These are phyloP conservation scores for Drosophila putrida DNA, from an alignment of 2,888 invertebrate genomes.

Conservation along the genomic window DNA sequence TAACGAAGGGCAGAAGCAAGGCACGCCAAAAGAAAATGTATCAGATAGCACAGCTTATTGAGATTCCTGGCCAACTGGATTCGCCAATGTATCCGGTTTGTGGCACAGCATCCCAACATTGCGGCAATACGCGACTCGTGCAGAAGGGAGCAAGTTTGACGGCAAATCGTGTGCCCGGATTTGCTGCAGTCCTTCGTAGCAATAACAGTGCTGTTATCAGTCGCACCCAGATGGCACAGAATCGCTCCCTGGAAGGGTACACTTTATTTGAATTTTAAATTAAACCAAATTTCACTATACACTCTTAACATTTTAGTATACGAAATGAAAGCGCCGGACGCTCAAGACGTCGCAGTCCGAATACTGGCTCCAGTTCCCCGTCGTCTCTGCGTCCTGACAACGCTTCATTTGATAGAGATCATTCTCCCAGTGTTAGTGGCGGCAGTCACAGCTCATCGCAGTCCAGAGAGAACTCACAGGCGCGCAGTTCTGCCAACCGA, in stretches of 20 bases:
- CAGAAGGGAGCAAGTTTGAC: slow-evolving; percentile 87
- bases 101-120: slow-evolving; percentile 76
- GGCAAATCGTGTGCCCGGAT: slow-evolving; percentile 86
- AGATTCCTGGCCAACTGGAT: slow-evolving; percentile 88
- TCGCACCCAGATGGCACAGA: slow-evolving; percentile 84
- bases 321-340: slow-evolving; percentile 80
- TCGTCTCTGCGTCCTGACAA: slow-evolving; percentile 61
- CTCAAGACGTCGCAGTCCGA: slow-evolving; percentile 86
- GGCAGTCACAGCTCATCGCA: slow-evolving; percentile 85
- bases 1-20: slow-evolving; percentile 94
- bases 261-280: neutral
- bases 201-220: slow-evolving; percentile 84
- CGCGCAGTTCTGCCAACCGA: slow-evolving; percentile 79
- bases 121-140: slow-evolving; percentile 70
- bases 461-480: slow-evolving; percentile 83
- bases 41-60: slow-evolving; percentile 96
- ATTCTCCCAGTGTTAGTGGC: slow-evolving; percentile 83
- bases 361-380: slow-evolving; percentile 85
- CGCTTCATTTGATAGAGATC: slow-evolving; percentile 71
- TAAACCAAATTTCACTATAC: neutral
- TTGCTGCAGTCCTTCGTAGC: slow-evolving; percentile 87
- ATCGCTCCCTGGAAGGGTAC: slow-evolving; percentile 84
- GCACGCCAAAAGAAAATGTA: slow-evolving; percentile 98
- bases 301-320: slow-evolving; percentile 57
- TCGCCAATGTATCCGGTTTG: slow-evolving; percentile 82